Conservation (phyloP, 2,797 vertebrate species). For the Hydrocynus forskahlii region DNA sequence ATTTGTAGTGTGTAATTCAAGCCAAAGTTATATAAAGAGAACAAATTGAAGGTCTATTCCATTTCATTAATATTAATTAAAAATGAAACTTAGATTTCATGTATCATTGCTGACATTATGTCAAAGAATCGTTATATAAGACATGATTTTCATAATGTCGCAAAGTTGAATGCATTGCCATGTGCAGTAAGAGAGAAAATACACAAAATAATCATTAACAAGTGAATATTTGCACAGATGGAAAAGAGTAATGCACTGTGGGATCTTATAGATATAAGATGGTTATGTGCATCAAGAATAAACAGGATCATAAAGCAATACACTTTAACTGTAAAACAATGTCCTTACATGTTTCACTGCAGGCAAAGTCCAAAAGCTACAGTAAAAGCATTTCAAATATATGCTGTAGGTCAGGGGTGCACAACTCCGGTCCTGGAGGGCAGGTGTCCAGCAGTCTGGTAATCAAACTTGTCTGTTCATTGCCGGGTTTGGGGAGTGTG, state of each 20-base stretch:
- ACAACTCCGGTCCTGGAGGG: no score
- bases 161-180: background rate
- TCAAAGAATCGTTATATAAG: background rate
- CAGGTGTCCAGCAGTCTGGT: no score
- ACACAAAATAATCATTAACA: background rate
- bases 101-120: slow-evolving; percentile 1
- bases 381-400: background rate
- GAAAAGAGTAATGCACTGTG: slow-evolving; percentile 20
- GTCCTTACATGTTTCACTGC: background rate
- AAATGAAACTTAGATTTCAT: background rate
- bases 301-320: background rate
- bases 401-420: background rate
- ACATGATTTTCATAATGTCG: background rate
- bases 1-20: background rate
- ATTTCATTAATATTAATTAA: background rate
- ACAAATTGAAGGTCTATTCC: background rate
- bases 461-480: no score
- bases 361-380: background rate
- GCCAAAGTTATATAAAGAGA: background rate
- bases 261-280: background rate
- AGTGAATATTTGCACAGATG: background rate
- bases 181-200: slow-evolving; percentile 2
- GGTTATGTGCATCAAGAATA: background rate
- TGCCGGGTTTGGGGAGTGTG: no score
- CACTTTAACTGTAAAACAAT: background rate